Base-by-base conservation (phyloP, 2,113 vertebrate genomes). In the Melanostigma gelatinosum region DNA sequence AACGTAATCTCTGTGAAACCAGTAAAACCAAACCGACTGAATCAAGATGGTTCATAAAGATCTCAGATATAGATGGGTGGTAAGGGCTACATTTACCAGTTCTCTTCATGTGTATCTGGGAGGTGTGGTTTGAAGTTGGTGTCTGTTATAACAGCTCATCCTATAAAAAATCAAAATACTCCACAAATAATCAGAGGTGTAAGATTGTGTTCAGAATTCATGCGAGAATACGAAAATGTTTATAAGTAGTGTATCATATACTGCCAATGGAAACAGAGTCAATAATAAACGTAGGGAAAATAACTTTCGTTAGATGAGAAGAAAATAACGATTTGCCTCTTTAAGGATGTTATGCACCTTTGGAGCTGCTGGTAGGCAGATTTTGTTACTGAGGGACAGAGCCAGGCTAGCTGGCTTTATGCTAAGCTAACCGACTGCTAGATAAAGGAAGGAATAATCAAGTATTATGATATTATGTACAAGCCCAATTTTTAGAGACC, bases 1-100 rank as follows among this genome's bases (percentile, higher is more conserved):
- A 36, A 70, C 7, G 0, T 11, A 54, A 42, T 20, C 27, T 67
- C 16, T 27, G 22, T 27, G 36, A 48, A 61, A 40, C 4, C 44
- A 7, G 27, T 8, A 24, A 24, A 69, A 52, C 4, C 57, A 16
- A 68, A 50, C 54, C 7, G 50, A 34, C 4, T 3, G 2, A 62
- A 27, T 72, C 50, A 38, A 60, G 61, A 52, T 52, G 15, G 32
- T 18, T 61, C 40, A 11, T 68, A n/a, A 67, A 72, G 73, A 38
- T 50, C 24, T 42, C 62, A 50, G 22, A 22, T 6, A n/a, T 32
- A 24, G 42, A 50, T 24, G 54, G 36, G 1, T 13, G 52, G 24
- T 11, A 20, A 38, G 18, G 18, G 48, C 32, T 55, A 27, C 38
- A 40, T 75, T 22, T 15, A 40, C 32, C 48, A 32, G 22, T 42